Percentiles rank a stretch among this genome's conserved stretches.
These are phyloP conservation scores for Tyria jacobaeae DNA, from an alignment of 2,888 invertebrate genomes.

Conservation along the genomic window DNA sequence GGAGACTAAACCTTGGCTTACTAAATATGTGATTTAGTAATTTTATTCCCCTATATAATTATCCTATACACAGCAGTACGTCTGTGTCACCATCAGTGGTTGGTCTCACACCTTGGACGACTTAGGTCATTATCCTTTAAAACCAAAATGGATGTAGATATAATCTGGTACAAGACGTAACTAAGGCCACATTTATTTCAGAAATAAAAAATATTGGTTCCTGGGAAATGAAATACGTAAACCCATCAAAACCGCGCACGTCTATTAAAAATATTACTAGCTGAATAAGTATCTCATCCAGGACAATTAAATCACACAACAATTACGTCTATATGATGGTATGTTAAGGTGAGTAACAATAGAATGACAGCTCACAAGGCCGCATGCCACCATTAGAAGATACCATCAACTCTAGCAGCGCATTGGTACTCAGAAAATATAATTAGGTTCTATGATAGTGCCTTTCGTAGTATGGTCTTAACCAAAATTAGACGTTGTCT, in stretches of 20 bases:
- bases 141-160: too few species aligned
- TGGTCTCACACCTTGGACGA: too few species aligned
- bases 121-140: too few species aligned
- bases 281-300: constrained; percentile 20
- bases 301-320: constrained; percentile 52
- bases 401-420: constrained; percentile 54
- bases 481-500: neutral
- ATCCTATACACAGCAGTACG: too few species aligned
- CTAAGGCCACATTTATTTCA: too few species aligned
- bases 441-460: constrained; percentile 1
- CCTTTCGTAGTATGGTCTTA: neutral
- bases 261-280: constrained; percentile 4
- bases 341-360: constrained; percentile 74
- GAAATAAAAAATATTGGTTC: too few species aligned
- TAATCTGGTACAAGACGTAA: too few species aligned
- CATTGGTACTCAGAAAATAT: constrained; percentile 16
- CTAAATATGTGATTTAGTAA: neutral
- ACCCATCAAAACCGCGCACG: neutral
- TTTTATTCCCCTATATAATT: neutral
- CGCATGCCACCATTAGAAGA: constrained; percentile 59
- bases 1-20: neutral
- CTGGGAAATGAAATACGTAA: too few species aligned
- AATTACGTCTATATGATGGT: constrained; percentile 63
- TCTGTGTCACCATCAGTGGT: too few species aligned
- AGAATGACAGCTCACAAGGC: constrained; percentile 69